Evolutionary conservation across 2,797 vertebrate species (phyloP), one percentile per base, ranked within the genome.

Genomic region (Artibeus jamaicensis): DNA sequence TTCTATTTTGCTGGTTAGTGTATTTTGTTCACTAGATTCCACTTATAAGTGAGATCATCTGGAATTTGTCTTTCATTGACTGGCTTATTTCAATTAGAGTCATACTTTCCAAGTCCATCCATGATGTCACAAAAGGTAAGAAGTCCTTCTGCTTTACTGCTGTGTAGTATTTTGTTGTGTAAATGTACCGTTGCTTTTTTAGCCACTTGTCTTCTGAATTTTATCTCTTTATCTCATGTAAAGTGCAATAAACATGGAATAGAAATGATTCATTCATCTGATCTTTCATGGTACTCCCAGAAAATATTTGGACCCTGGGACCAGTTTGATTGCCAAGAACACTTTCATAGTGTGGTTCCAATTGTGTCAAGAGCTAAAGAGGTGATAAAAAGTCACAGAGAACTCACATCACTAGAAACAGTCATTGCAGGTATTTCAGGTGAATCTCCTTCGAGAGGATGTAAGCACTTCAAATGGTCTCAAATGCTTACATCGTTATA

Each of bases 391-490:
- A 62, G 44, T 86, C 84, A 59, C 53, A 84, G 85, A 34, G 86
- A 87, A 94, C 16, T 89, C 42, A 91, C 24, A 94, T 46, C 9
- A 67, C 46, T 67, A 26, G 67, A 94, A 92, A 91, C 26, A 62
- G 1, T n/a, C 67, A 68, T n/a, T 68, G 37, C 16, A 50, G 71
- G 50, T 0, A 5, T 94, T 97, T 92, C 59, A 94, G 65, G 62
- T 95, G 77, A 55, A 6, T 86, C 50, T 94, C 11, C 11, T 97
- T 97, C 86, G 83, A 88, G 29, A 92, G 93, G 94, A 39, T 94
- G 91, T 82, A 18, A 6, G 84, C 9, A 50, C 77, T 74, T 84
- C 79, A 96, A 70, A 65, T 89, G 6, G 14, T 79, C 92, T 95
- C 59, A 42, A 26, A 21, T 93, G 18, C 67, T 92, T 95, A 74